A percentile compares a stretch with the other conserved stretches of the same genome.
Evolutionary conservation across 2,888 invertebrate genomes (phyloP).

Genomic region (Villa cingulata): DNA sequence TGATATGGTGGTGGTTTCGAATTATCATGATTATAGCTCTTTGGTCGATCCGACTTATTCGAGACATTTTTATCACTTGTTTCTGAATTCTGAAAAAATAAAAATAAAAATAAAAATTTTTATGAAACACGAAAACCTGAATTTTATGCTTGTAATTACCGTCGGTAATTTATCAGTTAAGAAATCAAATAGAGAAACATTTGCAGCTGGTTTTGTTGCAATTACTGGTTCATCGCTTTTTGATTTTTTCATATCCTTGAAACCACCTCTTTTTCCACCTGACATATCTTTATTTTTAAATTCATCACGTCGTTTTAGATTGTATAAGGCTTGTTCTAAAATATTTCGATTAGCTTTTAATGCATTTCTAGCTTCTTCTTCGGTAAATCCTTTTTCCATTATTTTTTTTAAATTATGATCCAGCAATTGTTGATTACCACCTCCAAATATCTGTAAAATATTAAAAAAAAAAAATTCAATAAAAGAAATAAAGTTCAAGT

Average conservation of each 20-base stretch:
- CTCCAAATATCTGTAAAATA: conserved; percentile 41
- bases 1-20: not conserved
- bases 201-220: conserved; percentile 59
- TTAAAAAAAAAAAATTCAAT: not conserved
- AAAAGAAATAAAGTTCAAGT: conserved; percentile 16
- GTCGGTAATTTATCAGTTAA: conserved; percentile 57
- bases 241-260: conserved; percentile 10
- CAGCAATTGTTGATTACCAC: conserved; percentile 50
- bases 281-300: conserved; percentile 25
- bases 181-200: conserved; percentile 69
- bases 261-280: conserved; percentile 11
- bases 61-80: not conserved
- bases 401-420: conserved; percentile 67
- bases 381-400: conserved; percentile 62
- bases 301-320: conserved; percentile 46
- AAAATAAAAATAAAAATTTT: not conserved
- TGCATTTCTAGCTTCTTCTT: conserved; percentile 63
- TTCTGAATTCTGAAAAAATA: conserved; percentile 2
- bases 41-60: not conserved
- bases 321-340: conserved; percentile 55
- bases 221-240: conserved; percentile 43
- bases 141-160: conserved; percentile 10
- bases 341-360: conserved; percentile 57
- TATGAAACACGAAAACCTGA: not conserved
- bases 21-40: not conserved